Evolutionary conservation across 1,140 invertebrate species (phyloP), one percentile per base, ranked within the genome.

Genomic region (Parapsyche elsis): DNA sequence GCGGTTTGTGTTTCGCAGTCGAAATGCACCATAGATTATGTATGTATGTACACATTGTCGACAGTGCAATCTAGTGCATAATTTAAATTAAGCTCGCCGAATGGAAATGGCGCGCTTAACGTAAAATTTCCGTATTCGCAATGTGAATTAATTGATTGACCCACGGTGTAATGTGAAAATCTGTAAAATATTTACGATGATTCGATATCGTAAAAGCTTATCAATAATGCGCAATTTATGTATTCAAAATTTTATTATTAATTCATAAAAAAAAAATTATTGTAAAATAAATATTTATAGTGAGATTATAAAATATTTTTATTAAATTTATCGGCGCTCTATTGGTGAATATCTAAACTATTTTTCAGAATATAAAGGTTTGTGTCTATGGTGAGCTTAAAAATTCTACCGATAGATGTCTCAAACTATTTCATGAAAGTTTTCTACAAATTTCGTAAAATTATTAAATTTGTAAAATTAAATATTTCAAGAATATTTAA

Each of bases 21-120:
- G 46, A 75, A 49, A 53, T 53, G 14, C 16, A 53, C 49, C 2
- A 53, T 53, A 53, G 49, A 73, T 45, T 46, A 46, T 46, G 12
- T 46, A 46, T 46, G 12, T 46, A 46, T 46, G 12, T 46, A 46
- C 12, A 53, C 49, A 53, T 53, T 14, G 10, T 14, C 49, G 16
- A 16, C 10, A 53, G 12, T 53, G 49, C 10, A 10, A 53, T 16
- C 1, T 23, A 71, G 21, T 75, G 71, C 46, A 75, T 75, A 75
- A 75, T 49, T 75, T 75, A 57, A 75, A 75, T 75, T n/a, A 4
- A 9, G 21, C 44, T 38, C 5, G 61, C 19, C 12, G 10, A 21
- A 23, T 67, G 24, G 1, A 67, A 67, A 67, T 67, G 12, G 10
- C 4, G 53, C 10, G 19, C 10, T 57, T 10, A 57, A 1, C 53